Evolutionary conservation across 2,888 invertebrate genomes (phyloP), one percentile per base, ranked within the genome.

Genomic region (Chamaedrilus cognettii): DNA sequence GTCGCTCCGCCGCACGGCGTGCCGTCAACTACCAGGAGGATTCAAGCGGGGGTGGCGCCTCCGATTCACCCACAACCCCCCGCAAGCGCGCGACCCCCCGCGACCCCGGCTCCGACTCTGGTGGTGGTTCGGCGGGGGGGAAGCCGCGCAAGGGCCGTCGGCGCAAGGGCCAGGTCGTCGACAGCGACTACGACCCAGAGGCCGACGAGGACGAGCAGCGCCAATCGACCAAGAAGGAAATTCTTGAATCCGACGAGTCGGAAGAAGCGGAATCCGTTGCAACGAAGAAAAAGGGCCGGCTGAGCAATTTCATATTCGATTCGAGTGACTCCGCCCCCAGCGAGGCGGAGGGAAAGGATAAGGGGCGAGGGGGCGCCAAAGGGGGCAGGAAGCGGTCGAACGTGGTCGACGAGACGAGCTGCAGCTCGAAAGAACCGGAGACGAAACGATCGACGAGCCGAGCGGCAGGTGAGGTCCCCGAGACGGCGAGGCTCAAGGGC

Each of bases 21-120:
- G 26, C n/a, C 7, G 52, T 67, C 59, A 64, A 49, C 42, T 67
- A 67, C 59, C 59, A 57, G 3, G 67, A 67, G 34, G 59, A 58
- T 32, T 64, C 64, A 0, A 52, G 51, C n/a, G 60, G 42, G 23
- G 35, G 28, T 1, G 60, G 42, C 23, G 60, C 23, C 0, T 33
- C 33, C 2, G 34, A 60, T n/a, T 30, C 2, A 33, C 35, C 34
- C 3, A 33, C 23, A 1, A 26, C 33, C 26, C 34, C 26, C 26
- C 42, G 59, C 42, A 49, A 32, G 49, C 28, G 42, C 31, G 26
- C 31, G 7, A 19, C 26, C 2, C 32, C 49, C 35, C 15, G 31
- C 4, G 42, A 26, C 7, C 31, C 58, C 26, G 30, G 33, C 35
- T 23, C 56, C 11, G n/a, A 65, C 2, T 7, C 42, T 15, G 31